Percentiles rank a stretch among this genome's conserved stretches.
phyloP scores from a whole-genome alignment of 2,888 invertebrate species.

The Romanomermis culicivorax region DNA sequence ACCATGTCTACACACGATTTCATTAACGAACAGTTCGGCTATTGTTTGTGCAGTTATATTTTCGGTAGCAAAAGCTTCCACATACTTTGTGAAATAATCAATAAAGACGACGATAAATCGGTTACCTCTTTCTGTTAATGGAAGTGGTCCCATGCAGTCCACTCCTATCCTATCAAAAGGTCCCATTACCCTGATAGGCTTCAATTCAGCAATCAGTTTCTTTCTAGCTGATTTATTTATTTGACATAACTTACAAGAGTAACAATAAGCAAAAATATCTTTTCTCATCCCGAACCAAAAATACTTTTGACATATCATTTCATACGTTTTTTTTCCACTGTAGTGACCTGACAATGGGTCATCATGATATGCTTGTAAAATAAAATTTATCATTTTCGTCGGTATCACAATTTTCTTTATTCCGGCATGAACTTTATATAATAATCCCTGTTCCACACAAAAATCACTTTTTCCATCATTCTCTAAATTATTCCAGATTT shows the following conservation, averaged over 20 bases:
- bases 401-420: neutral
- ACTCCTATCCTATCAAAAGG: constrained; percentile 16
- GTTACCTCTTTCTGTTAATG: constrained; percentile 11
- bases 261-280: neutral
- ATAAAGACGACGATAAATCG: constrained; percentile 15
- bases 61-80: constrained; percentile 19
- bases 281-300: neutral
- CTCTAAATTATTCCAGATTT: too few species aligned
- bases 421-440: neutral
- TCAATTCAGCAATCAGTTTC: constrained; percentile 1
- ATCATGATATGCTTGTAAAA: neutral
- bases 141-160: constrained; percentile 17
- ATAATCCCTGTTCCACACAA: neutral
- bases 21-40: constrained; percentile 14
- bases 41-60: constrained; percentile 23
- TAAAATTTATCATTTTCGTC: neutral
- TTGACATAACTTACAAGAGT: neutral
- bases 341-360: neutral
- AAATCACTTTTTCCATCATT: neutral
- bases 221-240: neutral
- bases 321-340: neutral
- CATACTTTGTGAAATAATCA: constrained; percentile 15
- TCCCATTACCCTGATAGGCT: constrained; percentile 9
- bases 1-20: neutral
- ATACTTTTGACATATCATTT: neutral